Evolutionary conservation across 2,113 vertebrate species (phyloP).

Genomic region (Athene noctua): DNA sequence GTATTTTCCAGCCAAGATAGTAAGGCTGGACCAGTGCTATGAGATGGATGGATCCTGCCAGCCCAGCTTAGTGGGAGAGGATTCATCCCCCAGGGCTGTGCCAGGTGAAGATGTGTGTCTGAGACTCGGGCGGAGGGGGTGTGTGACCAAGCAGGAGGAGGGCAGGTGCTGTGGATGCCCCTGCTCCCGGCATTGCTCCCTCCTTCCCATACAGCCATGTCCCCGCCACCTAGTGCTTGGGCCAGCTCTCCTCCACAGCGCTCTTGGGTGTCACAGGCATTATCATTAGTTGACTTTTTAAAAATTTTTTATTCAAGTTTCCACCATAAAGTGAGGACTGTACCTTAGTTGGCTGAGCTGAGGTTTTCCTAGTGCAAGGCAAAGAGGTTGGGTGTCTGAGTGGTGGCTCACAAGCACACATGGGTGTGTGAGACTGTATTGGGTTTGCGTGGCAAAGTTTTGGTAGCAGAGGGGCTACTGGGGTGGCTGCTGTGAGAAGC

Average conservation of each 20-base stretch:
- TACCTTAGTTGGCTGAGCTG: not conserved
- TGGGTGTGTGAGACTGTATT: not conserved
- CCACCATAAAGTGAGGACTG: not conserved
- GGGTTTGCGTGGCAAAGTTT: no score
- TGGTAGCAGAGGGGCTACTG: no score
- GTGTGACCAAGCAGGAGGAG: not conserved
- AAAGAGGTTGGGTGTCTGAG: not conserved
- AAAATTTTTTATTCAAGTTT: not conserved
- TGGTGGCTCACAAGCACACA: not conserved
- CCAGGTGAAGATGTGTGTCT: not conserved
- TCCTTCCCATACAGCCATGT: not conserved
- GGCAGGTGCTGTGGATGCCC: not conserved
- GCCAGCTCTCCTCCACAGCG: not conserved
- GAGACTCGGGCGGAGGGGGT: rapidly evolving
- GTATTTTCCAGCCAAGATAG: not conserved
- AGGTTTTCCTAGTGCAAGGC: not conserved
- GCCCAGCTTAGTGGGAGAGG: not conserved
- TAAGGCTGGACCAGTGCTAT: not conserved
- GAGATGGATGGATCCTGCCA: not conserved
- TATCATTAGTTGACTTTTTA: not conserved
- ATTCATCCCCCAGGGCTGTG: not conserved
- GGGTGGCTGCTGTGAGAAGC: no score
- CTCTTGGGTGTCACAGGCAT: not conserved
- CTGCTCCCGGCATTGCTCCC: not conserved
- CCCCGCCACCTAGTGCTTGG: no score